Percentiles rank a stretch among this genome's conserved stretches.
Evolutionary conservation across 2,888 invertebrate species (phyloP).

Genomic region (Graphium colonna): DNA sequence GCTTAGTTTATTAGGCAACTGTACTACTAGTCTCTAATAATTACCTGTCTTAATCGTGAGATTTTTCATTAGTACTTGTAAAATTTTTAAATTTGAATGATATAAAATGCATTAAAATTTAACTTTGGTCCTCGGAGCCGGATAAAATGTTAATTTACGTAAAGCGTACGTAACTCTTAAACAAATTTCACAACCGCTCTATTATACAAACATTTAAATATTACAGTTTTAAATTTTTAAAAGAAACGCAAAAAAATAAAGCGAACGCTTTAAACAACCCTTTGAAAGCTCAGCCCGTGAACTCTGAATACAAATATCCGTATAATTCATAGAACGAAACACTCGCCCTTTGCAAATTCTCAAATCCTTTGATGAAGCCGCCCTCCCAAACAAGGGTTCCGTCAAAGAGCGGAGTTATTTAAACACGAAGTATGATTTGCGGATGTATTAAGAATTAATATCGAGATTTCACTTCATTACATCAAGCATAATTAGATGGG

Average conservation of each 20-base stretch:
- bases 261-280: slow-evolving; percentile 5
- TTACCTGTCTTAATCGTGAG: no score
- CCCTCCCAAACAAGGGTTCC: slow-evolving; percentile 38
- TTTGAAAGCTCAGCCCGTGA: slow-evolving; percentile 14
- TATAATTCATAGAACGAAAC: slow-evolving; percentile 9
- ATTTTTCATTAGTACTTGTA: no score
- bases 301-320: slow-evolving; percentile 17
- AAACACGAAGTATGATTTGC: slow-evolving; percentile 17
- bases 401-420: slow-evolving; percentile 39
- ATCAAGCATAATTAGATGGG: not conserved
- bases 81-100: not conserved
- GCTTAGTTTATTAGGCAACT: no score
- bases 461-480: not conserved
- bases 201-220: slow-evolving; percentile 25
- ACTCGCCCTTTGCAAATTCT: slow-evolving; percentile 35
- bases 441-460: slow-evolving; percentile 9
- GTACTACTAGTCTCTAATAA: no score
- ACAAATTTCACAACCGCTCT: slow-evolving; percentile 8
- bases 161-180: not conserved
- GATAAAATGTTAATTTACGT: no score
- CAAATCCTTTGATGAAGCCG: slow-evolving; percentile 50
- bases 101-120: no score
- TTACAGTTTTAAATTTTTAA: slow-evolving; percentile 11
- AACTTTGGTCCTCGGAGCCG: no score
- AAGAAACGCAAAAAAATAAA: not conserved